A percentile compares a stretch with the other conserved stretches of the same genome.
Evolutionary conservation across 92 coral and sea anemone genomes (phyloP).

Genomic region (Epizoanthus ramosus): DNA sequence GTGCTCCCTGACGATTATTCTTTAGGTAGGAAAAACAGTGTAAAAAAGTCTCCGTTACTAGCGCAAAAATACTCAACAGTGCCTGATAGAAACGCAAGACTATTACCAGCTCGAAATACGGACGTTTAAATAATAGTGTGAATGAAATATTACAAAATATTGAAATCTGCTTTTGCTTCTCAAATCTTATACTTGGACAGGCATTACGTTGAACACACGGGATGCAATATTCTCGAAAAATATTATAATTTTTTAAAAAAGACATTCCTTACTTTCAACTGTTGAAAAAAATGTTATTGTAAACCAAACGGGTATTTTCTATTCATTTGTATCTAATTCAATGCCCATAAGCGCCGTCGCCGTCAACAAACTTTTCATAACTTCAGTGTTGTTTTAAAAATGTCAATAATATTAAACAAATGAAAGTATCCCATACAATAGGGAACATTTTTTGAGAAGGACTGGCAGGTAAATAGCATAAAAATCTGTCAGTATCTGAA

Average conservation of each 20-base stretch:
- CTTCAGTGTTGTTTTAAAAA: too few species aligned
- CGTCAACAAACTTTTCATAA: too few species aligned
- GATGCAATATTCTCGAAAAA: neutral
- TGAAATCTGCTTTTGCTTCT: conserved; percentile 32
- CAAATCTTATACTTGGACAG: neutral
- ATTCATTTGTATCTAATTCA: neutral
- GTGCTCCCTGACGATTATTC: conserved; percentile 63
- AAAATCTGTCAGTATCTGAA: too few species aligned
- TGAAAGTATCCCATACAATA: neutral
- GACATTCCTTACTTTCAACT: conserved; percentile 1
- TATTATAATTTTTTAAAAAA: conserved; percentile 12
- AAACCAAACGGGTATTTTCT: neutral
- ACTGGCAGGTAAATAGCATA: conserved; percentile 6
- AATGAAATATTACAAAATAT: neutral
- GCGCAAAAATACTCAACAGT: conserved; percentile 12
- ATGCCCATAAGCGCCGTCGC: too few species aligned
- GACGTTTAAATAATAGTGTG: conserved; percentile 21
- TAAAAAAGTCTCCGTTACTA: conserved; percentile 8
- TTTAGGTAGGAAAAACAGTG: conserved; percentile 36
- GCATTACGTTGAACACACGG: neutral
- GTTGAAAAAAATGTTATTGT: neutral
- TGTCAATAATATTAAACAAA: too few species aligned
- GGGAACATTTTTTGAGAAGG: conserved; percentile 28
- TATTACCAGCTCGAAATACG: conserved; percentile 36
- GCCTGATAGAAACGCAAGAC: conserved; percentile 10